Evolutionary conservation across 2,797 vertebrate species (phyloP).

Genomic region (Pelodytes ibericus): DNA sequence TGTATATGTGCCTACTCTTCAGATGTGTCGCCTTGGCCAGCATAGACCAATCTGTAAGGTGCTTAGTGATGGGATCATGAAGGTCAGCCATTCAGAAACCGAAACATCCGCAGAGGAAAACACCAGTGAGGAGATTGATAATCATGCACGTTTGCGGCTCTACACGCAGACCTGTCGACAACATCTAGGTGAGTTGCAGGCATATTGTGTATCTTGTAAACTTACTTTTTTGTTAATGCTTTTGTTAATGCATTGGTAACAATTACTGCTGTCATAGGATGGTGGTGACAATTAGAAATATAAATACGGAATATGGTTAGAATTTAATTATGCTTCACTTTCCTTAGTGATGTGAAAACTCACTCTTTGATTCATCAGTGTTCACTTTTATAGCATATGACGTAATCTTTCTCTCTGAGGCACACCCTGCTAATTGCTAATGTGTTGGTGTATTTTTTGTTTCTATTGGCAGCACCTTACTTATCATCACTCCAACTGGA

Average conservation of each 20-base stretch:
- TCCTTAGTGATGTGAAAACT: too few species aligned
- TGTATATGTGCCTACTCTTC: constrained; percentile 10
- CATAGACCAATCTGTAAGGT: constrained; percentile 93
- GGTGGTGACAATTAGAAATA: too few species aligned
- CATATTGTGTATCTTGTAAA: too few species aligned
- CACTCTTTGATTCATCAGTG: too few species aligned
- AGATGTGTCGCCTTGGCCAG: constrained; percentile 97
- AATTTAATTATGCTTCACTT: too few species aligned
- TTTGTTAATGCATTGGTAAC: too few species aligned
- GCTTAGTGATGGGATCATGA: constrained; percentile 88
- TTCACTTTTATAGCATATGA: too few species aligned
- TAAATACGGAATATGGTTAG: too few species aligned
- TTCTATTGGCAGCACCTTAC: constrained; percentile 80
- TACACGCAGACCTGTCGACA: constrained; percentile 91
- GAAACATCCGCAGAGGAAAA: constrained; percentile 82
- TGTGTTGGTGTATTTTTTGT: neutral
- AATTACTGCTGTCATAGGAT: too few species aligned
- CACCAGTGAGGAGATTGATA: constrained; percentile 88
- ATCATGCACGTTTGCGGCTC: constrained; percentile 92
- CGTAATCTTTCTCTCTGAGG: too few species aligned
- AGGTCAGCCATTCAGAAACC: constrained; percentile 82
- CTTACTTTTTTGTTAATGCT: too few species aligned
- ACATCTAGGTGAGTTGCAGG: constrained; percentile 83
- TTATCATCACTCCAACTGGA: constrained; percentile 87
- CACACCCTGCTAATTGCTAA: too few species aligned